These are phyloP conservation scores for Prionailurus bengalensis DNA, from an alignment of 2,113 vertebrate genomes.

Conservation along the genomic window DNA sequence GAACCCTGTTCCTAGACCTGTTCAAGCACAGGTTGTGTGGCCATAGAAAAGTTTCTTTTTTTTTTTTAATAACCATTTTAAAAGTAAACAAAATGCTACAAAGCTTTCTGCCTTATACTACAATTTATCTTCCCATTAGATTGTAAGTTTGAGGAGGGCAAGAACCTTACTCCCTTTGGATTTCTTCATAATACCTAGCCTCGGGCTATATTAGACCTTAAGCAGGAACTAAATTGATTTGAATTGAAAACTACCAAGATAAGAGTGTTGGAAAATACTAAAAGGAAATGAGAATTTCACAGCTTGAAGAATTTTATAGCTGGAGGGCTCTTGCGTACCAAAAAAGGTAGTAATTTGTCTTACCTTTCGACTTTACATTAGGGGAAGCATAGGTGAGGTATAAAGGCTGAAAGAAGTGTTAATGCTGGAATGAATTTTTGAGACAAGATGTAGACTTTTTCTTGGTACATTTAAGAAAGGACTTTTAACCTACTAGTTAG, in stretches of 20 bases:
- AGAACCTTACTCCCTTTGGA: background rate
- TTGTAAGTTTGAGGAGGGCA: background rate
- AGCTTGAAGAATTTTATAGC: background rate
- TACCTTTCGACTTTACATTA: background rate
- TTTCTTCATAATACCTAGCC: background rate
- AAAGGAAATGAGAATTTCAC: conserved; percentile 1
- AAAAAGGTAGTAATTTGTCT: background rate
- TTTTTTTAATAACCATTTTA: background rate
- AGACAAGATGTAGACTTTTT: background rate
- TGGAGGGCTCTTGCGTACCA: background rate
- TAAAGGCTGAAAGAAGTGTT: background rate
- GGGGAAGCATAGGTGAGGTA: background rate
- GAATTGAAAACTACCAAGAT: background rate
- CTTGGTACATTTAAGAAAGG: background rate
- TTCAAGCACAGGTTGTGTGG: background rate
- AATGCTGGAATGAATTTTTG: background rate
- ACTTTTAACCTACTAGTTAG: background rate
- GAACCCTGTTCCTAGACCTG: background rate
- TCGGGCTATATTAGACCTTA: background rate
- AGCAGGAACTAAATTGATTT: background rate
- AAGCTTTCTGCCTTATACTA: background rate
- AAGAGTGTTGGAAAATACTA: background rate
- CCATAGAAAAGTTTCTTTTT: background rate
- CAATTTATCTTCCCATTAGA: background rate
- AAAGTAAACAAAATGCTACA: background rate